phyloP scores from a whole-genome alignment of 2,888 invertebrate species.

The Mayetiola destructor region DNA sequence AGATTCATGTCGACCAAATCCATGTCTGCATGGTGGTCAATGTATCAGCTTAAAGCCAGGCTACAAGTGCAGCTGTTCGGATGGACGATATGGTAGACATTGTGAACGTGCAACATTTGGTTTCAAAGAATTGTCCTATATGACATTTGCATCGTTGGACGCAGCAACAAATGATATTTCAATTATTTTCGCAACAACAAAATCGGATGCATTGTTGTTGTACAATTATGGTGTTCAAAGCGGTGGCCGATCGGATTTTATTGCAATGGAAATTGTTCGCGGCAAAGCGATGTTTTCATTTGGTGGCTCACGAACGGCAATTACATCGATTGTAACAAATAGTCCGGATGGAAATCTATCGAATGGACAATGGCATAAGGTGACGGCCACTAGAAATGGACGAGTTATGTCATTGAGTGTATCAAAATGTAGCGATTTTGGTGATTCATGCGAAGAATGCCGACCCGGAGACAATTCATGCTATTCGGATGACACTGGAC shows the following conservation, averaged over 20 bases:
- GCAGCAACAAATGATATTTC: slow-evolving; percentile 83
- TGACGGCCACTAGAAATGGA: slow-evolving; percentile 82
- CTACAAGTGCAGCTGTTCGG: slow-evolving; percentile 70
- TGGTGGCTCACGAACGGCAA: slow-evolving; percentile 76
- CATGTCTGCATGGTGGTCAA: slow-evolving; percentile 79
- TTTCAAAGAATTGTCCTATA: slow-evolving; percentile 76
- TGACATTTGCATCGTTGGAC: slow-evolving; percentile 75
- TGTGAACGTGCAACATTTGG: slow-evolving; percentile 85
- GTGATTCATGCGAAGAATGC: slow-evolving; percentile 75
- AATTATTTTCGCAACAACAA: slow-evolving; percentile 79
- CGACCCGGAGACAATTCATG: slow-evolving; percentile 67
- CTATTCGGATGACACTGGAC: slow-evolving; percentile 74
- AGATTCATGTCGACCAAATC: slow-evolving; percentile 83
- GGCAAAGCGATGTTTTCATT: slow-evolving; percentile 81
- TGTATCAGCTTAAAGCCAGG: slow-evolving; percentile 81
- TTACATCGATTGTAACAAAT: slow-evolving; percentile 60
- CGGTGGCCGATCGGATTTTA: slow-evolving; percentile 80
- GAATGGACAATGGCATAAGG: slow-evolving; percentile 82
- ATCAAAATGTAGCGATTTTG: slow-evolving; percentile 68
- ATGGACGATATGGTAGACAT: slow-evolving; percentile 76
- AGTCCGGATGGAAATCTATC: slow-evolving; percentile 48
- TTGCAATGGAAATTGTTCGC: slow-evolving; percentile 74
- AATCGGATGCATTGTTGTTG: slow-evolving; percentile 68
- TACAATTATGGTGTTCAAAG: slow-evolving; percentile 84
- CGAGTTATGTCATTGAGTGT: slow-evolving; percentile 73